Evolutionary conservation across 2,797 vertebrate species (phyloP).

Genomic region (Cynopterus sphinx): DNA sequence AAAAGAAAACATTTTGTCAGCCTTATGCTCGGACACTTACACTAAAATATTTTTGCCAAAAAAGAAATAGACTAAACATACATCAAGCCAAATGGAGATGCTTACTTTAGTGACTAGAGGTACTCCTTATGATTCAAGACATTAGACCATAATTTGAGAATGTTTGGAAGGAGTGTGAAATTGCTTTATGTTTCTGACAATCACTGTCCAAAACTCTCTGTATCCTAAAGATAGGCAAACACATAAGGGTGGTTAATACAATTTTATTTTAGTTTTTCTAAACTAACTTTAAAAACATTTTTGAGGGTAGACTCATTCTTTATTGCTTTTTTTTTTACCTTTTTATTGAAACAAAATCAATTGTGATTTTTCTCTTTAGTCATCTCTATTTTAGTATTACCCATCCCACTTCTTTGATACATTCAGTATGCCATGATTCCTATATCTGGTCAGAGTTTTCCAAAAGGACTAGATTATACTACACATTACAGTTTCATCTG

Average conservation of each 20-base stretch:
- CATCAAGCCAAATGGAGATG: constrained; percentile 84
- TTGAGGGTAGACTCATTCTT: not conserved
- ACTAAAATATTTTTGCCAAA: constrained; percentile 84
- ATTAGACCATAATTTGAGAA: constrained; percentile 76
- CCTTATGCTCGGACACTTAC: constrained; percentile 82
- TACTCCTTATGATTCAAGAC: constrained; percentile 81
- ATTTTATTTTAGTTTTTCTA: constrained; percentile 8
- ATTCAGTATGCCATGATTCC: not conserved
- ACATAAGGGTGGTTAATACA: not conserved
- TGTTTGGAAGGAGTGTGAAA: constrained; percentile 68
- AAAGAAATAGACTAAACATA: constrained; percentile 87
- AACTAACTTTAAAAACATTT: constrained; percentile 11
- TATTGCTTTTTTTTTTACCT: not conserved
- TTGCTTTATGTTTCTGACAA: constrained; percentile 37
- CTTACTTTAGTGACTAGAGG: constrained; percentile 81
- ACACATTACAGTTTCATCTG: not conserved
- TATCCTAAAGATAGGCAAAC: not conserved
- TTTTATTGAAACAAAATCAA: constrained; percentile 36
- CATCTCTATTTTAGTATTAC: not conserved
- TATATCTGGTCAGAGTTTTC: not conserved
- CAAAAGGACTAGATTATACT: not conserved
- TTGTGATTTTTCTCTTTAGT: not conserved
- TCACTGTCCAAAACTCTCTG: not conserved
- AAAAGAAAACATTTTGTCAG: constrained; percentile 87
- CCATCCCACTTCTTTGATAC: not conserved